Conservation (phyloP, 2,113 vertebrate genomes). For the cattle (Bos taurus) region ARS-UCD2.0 NC_037338.1:49208501-49209000, state of each 20-base stretch:
- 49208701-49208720: neutral
- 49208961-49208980: neutral
- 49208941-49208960: neutral
- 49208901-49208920: neutral
- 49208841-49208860: neutral
- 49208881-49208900: neutral
- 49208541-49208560: no score
- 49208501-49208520: no score
- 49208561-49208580: no score
- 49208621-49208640: no score
- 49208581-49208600: no score
- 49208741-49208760: neutral
- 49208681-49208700: neutral
- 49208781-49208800: neutral
- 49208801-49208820: neutral
- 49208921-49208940: neutral
- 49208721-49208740: neutral
- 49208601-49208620: no score
- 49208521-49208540: no score
- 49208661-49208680: neutral
- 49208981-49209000: neutral
- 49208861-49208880: neutral
- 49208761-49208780: neutral
- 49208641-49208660: neutral
- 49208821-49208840: neutral